A percentile compares a stretch with the other conserved stretches of the same genome.
These are phyloP conservation scores for Limnephilus auricula DNA, from an alignment of 2,888 invertebrate species.

Conservation along the genomic window DNA sequence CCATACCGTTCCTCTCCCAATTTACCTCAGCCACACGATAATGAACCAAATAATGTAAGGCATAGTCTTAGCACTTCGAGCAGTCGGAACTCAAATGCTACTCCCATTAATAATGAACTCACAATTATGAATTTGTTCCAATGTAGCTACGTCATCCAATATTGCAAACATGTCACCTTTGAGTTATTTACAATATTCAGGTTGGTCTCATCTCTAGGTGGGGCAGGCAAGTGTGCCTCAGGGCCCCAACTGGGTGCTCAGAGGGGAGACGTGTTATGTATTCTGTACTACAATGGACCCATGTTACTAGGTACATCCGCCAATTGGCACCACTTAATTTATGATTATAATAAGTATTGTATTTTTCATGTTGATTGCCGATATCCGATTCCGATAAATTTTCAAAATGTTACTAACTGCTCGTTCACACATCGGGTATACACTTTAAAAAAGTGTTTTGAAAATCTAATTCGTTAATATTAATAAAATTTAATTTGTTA, in stretches of 20 bases:
- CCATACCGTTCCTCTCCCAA: neutral
- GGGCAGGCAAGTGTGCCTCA: neutral
- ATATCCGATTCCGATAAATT: neutral
- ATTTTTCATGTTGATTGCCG: neutral
- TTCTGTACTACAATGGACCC: neutral
- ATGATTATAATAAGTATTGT: neutral
- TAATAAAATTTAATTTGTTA: too few species aligned
- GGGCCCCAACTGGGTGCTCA: neutral
- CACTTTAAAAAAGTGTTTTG: too few species aligned
- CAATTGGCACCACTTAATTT: neutral
- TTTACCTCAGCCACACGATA: neutral
- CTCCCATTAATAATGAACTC: neutral
- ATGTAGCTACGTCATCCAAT: neutral
- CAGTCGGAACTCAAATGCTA: neutral
- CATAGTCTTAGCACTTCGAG: too few species aligned
- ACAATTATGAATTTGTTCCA: neutral
- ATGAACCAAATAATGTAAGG: neutral
- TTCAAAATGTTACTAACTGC: neutral
- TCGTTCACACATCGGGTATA: too few species aligned
- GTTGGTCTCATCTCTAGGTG: neutral
- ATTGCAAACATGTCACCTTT: slow-evolving; percentile 2
- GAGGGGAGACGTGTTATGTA: neutral
- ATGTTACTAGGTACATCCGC: neutral
- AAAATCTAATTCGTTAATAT: too few species aligned
- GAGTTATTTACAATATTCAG: neutral